Percentiles rank a stretch among this genome's conserved stretches.
These are phyloP conservation scores for Molorchus minor DNA, from an alignment of 2,888 invertebrate species.

Conservation along the genomic window DNA sequence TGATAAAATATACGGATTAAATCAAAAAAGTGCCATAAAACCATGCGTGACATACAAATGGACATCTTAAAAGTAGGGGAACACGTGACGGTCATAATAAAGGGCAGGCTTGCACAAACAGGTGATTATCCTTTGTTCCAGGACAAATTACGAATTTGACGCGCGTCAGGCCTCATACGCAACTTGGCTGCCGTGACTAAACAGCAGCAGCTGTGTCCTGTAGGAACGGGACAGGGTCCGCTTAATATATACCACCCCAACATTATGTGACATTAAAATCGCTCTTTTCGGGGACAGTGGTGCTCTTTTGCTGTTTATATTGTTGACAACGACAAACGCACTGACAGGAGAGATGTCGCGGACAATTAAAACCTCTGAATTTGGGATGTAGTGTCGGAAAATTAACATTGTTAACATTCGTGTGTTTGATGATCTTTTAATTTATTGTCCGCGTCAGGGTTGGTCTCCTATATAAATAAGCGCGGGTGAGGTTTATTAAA, in stretches of 20 bases:
- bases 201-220: conserved; percentile 54
- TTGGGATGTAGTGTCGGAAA: neutral
- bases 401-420: no score
- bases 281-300: conserved; percentile 26
- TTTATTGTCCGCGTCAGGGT: no score
- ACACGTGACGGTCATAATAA: conserved; percentile 44
- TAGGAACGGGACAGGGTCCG: conserved; percentile 16
- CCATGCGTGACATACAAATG: conserved; percentile 46
- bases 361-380: conserved; percentile 3
- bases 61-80: conserved; percentile 40
- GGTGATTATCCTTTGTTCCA: conserved; percentile 59
- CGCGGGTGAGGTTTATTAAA: no score
- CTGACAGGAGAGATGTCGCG: conserved; percentile 1
- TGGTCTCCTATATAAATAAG: no score
- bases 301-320: conserved; percentile 25
- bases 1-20: conserved; percentile 18
- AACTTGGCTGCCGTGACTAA: conserved; percentile 56
- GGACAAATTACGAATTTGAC: conserved; percentile 59
- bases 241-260: conserved; percentile 35
- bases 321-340: conserved; percentile 28
- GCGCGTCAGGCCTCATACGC: conserved; percentile 55
- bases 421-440: no score
- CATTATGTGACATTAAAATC: conserved; percentile 37
- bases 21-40: conserved; percentile 44
- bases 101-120: conserved; percentile 54